Evolutionary conservation across 2,797 vertebrate species (phyloP).

Genomic region (Cichlasoma orientale): DNA sequence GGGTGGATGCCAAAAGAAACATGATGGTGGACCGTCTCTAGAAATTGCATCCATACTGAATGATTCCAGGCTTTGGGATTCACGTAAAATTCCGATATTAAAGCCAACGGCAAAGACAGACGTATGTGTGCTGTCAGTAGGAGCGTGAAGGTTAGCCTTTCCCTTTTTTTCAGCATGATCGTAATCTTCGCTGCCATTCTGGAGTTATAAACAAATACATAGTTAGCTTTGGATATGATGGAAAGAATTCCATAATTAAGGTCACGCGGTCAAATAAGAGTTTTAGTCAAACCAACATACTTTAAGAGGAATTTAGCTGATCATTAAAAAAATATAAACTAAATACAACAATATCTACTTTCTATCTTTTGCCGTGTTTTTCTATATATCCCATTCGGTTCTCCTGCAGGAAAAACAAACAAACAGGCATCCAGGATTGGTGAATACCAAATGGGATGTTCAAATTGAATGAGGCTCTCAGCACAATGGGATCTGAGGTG

Average conservation of each 20-base stretch:
- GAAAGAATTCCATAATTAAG: neutral
- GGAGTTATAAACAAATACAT: neutral
- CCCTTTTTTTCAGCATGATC: neutral
- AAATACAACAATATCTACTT: neutral
- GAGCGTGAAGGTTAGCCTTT: neutral
- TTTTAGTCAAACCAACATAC: neutral
- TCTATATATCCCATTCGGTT: conserved; percentile 1
- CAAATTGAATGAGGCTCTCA: conserved; percentile 21
- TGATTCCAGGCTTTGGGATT: neutral
- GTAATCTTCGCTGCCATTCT: neutral
- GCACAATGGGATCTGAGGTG: conserved; percentile 14
- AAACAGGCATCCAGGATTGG: neutral
- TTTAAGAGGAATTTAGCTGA: neutral
- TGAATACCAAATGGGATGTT: conserved; percentile 12
- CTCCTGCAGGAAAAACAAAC: neutral
- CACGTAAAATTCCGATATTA: neutral
- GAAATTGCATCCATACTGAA: neutral
- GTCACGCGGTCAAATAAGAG: neutral
- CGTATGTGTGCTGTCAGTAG: neutral
- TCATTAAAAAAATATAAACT: neutral
- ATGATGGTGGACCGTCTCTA: neutral
- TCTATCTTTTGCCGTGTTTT: neutral
- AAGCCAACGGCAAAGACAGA: neutral
- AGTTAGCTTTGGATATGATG: neutral
- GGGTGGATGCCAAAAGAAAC: neutral